These are phyloP conservation scores for Calliopsis andreniformis DNA, from an alignment of 1,140 invertebrate species.

Conservation along the genomic window DNA sequence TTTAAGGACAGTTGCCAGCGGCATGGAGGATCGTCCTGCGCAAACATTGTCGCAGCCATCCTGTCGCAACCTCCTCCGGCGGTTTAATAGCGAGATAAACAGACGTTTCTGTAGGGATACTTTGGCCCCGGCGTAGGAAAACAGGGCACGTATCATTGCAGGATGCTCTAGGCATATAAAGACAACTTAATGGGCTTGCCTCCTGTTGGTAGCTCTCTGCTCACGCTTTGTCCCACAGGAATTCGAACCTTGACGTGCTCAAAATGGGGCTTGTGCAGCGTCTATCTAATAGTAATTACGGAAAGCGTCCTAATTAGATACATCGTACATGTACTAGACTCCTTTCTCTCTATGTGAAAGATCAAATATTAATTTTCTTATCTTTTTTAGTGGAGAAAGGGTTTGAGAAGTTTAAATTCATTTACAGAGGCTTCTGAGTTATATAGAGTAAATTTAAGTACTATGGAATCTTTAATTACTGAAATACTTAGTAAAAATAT, in stretches of 20 bases:
- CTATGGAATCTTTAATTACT: too few species aligned
- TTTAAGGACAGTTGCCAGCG: conserved; percentile 40
- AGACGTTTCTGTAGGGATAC: conserved; percentile 42
- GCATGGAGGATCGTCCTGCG: conserved; percentile 31
- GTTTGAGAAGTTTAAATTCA: too few species aligned
- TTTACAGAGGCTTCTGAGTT: too few species aligned
- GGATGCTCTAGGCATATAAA: conserved; percentile 45
- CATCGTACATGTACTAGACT: too few species aligned
- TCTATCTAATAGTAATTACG: background rate
- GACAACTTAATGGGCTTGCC: conserved; percentile 34
- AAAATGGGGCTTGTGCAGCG: background rate
- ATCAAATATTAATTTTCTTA: too few species aligned
- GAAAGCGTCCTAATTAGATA: too few species aligned
- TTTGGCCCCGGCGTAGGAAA: conserved; percentile 35
- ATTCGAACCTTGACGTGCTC: background rate
- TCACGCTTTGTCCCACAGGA: background rate
- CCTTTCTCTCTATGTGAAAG: too few species aligned
- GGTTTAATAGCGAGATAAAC: conserved; percentile 36
- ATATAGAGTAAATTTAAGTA: too few species aligned
- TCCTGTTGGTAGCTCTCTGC: background rate
- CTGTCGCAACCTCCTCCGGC: conserved; percentile 23
- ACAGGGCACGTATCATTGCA: conserved; percentile 44
- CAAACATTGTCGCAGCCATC: conserved; percentile 47
- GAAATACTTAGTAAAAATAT: too few species aligned
- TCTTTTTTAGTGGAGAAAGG: too few species aligned